Evolutionary conservation across 2,888 invertebrate species (phyloP).

Genomic region (Sepiola atlantica): DNA sequence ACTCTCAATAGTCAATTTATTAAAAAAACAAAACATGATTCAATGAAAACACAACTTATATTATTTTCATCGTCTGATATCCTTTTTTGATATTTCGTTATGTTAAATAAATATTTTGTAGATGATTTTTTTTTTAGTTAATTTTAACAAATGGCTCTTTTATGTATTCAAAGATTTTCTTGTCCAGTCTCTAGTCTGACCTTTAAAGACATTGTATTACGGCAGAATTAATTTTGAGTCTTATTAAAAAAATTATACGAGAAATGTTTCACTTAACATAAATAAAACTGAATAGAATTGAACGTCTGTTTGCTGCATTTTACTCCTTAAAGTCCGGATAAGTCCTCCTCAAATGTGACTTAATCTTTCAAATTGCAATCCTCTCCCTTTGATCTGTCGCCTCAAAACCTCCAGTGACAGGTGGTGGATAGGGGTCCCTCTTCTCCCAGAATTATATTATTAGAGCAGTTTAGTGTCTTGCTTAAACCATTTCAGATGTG

Average conservation of each 20-base stretch:
- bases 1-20: background rate
- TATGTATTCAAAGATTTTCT: background rate
- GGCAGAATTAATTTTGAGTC: background rate
- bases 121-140: background rate
- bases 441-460: slow-evolving; percentile 43
- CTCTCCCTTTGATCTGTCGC: slow-evolving; percentile 45
- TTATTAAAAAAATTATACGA: background rate
- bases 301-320: slow-evolving; percentile 39
- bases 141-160: background rate
- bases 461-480: slow-evolving; percentile 43
- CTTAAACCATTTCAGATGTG: slow-evolving; percentile 43
- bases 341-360: slow-evolving; percentile 40
- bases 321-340: slow-evolving; percentile 16
- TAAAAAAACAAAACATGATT: background rate
- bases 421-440: slow-evolving; percentile 24
- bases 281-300: background rate
- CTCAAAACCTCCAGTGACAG: slow-evolving; percentile 38
- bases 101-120: background rate
- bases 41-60: background rate
- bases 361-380: slow-evolving; percentile 43
- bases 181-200: background rate
- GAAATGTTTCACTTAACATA: background rate
- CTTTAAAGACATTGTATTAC: background rate
- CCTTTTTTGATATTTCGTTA: background rate
- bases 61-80: background rate